A percentile compares a stretch with the other conserved stretches of the same genome.
Conservation (phyloP, 1,140 invertebrate species). For the Drosophila lini region DNA sequence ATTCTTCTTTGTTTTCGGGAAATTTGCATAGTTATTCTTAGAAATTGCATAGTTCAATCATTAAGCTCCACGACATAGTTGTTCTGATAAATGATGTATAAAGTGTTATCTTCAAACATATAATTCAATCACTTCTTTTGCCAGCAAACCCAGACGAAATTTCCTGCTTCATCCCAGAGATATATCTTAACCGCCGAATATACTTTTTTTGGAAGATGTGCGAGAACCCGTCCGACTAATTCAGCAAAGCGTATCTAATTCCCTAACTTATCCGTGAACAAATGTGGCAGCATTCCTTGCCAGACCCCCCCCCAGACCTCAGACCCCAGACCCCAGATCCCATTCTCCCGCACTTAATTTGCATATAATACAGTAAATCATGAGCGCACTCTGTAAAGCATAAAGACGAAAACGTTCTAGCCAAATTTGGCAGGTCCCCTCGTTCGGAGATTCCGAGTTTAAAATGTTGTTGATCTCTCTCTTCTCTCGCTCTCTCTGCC, state of each 20-base stretch:
- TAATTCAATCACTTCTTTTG: constrained; percentile 26
- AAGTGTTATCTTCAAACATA: constrained; percentile 28
- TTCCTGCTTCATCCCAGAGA: constrained; percentile 10
- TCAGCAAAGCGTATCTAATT: constrained; percentile 72
- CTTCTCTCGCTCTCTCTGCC: constrained; percentile 7
- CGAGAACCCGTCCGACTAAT: constrained; percentile 43
- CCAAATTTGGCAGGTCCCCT: constrained; percentile 59
- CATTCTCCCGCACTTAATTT: constrained; percentile 52
- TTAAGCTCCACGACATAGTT: constrained; percentile 26
- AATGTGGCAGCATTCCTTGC: constrained; percentile 48
- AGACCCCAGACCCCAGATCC: not conserved
- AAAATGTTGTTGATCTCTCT: constrained; percentile 33
- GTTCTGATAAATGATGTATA: constrained; percentile 43
- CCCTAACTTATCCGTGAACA: constrained; percentile 46
- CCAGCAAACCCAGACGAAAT: constrained; percentile 4
- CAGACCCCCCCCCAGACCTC: not conserved
- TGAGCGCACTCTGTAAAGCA: constrained; percentile 57
- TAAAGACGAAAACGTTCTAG: constrained; percentile 52
- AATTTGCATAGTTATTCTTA: constrained; percentile 30
- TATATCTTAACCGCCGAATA: constrained; percentile 4
- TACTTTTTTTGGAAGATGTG: constrained; percentile 6
- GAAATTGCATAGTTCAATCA: constrained; percentile 46
- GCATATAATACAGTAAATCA: constrained; percentile 81
- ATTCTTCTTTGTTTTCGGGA: constrained; percentile 7
- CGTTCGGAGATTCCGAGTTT: constrained; percentile 41